Conservation (phyloP, 2,113 vertebrate species). For the Paracanthobrama guichenoti region DNA sequence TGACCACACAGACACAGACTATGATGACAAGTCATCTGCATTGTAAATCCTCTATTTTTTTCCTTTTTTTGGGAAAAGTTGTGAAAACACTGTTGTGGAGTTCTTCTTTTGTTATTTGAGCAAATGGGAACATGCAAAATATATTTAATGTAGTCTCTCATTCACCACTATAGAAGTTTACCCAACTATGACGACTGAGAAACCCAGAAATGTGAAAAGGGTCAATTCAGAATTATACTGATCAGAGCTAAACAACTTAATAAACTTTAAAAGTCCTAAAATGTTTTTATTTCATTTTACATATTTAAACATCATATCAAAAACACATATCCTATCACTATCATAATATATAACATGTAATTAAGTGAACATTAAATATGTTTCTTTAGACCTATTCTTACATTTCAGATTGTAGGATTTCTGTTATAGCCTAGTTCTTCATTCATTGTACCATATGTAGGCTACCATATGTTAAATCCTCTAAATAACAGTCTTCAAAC, state of each 20-base stretch:
- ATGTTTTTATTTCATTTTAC: not conserved
- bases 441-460: not conserved
- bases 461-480: constrained; percentile 8
- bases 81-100: no score
- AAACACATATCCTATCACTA: not conserved
- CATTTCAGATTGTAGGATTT: not conserved
- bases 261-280: not conserved
- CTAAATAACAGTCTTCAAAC: not conserved
- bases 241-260: not conserved
- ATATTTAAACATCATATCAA: not conserved
- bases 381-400: not conserved
- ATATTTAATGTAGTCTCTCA: no score
- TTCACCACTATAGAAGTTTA: no score
- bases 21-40: no score
- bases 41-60: no score
- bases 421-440: not conserved
- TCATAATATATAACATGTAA: not conserved
- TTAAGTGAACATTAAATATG: not conserved
- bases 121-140: no score
- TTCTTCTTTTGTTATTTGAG: no score
- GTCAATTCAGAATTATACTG: not conserved
- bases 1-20: no score
- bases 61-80: no score
- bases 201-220: no score
- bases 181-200: no score